Evolutionary conservation across 2,888 invertebrate species (phyloP).

Genomic region (Andrena hattorfiana): DNA sequence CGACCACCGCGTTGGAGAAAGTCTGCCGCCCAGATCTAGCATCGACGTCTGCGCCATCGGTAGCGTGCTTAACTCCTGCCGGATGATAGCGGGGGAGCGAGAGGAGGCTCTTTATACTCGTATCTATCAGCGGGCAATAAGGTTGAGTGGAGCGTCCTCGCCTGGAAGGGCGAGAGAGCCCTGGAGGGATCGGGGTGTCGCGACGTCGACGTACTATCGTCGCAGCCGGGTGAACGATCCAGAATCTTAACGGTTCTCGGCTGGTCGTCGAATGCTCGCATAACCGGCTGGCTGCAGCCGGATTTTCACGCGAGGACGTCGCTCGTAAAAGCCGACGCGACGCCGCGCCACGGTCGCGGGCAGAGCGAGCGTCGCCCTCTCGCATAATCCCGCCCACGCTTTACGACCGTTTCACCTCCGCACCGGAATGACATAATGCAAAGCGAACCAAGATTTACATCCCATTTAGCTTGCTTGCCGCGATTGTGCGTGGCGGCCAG

Average conservation of each 20-base stretch:
- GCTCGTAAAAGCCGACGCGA: conserved; percentile 63
- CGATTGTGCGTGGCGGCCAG: conserved; percentile 54
- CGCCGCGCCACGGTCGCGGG: conserved; percentile 41
- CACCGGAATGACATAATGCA: conserved; percentile 66
- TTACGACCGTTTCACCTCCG: conserved; percentile 65
- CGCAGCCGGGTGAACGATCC: conserved; percentile 30
- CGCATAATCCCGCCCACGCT: conserved; percentile 33
- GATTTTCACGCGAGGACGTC: conserved; percentile 58
- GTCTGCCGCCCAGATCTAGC: too few species aligned
- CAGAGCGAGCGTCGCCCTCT: too few species aligned
- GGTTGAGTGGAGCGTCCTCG: too few species aligned
- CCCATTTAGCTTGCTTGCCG: conserved; percentile 64
- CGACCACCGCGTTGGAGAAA: too few species aligned
- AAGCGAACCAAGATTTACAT: conserved; percentile 74
- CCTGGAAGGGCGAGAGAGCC: too few species aligned
- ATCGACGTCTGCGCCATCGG: too few species aligned
- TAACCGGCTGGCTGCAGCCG: conserved; percentile 35
- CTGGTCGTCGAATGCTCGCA: conserved; percentile 42
- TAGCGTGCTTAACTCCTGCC: too few species aligned
- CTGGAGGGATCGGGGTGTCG: neutral
- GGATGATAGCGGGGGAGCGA: too few species aligned
- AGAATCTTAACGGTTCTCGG: conserved; percentile 43
- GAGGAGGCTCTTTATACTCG: too few species aligned
- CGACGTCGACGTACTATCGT: conserved; percentile 7
- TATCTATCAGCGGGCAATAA: too few species aligned